phyloP scores from a whole-genome alignment of 2,797 vertebrate species.

The Rallus crepitans region DNA sequence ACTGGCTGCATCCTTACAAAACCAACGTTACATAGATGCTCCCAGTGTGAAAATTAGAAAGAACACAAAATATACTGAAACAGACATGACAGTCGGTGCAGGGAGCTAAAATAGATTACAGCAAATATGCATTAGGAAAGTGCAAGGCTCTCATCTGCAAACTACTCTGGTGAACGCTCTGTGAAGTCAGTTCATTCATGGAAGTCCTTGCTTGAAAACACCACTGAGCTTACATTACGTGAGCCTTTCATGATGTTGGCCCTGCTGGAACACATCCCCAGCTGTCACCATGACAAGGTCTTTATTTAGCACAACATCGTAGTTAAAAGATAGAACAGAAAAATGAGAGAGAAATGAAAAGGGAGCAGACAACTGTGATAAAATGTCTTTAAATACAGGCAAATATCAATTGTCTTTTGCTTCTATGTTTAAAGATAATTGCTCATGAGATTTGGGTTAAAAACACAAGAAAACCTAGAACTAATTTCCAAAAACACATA shows the following conservation, averaged over 20 bases:
- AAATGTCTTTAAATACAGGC: background rate
- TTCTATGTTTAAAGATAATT: background rate
- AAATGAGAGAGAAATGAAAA: background rate
- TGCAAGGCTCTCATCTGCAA: background rate
- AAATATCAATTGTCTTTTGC: background rate
- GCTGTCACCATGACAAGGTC: background rate
- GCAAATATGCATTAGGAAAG: background rate
- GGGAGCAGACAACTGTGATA: background rate
- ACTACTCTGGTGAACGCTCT: accelerated
- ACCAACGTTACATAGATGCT: background rate
- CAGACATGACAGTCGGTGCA: background rate
- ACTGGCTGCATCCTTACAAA: background rate
- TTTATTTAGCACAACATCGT: background rate
- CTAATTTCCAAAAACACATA: background rate
- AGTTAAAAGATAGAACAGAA: background rate
- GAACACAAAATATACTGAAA: background rate
- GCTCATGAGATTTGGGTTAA: background rate
- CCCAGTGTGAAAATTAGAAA: background rate
- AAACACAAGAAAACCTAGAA: background rate
- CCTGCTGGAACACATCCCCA: background rate
- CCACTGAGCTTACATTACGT: background rate
- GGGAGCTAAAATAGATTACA: background rate
- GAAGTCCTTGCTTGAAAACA: background rate
- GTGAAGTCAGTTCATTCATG: background rate
- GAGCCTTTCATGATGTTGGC: background rate